Base-by-base conservation (phyloP, 2,797 vertebrate genomes). In the Mormyrus proboscirostris region DNA sequence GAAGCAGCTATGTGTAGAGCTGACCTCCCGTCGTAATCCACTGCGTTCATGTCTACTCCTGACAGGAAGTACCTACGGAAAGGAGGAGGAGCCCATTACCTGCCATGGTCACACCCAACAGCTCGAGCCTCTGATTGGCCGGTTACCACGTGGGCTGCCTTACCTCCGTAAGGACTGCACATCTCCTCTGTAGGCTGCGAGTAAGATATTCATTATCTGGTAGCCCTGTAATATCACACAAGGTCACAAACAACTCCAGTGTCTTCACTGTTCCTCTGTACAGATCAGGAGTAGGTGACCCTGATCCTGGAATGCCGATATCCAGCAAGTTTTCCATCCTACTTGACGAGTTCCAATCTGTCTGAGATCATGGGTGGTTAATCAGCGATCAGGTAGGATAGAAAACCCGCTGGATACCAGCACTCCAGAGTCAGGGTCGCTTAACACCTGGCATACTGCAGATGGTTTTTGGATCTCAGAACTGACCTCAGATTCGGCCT, bases 201-300 rank as follows among this genome's bases (percentile, higher is more conserved):
- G 92, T 87, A 96, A 89, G 82, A 96, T 88, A 33, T 95, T 96
- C 93, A 95, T 96, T 91, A 96, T 95, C 91, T 95, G 94, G 87
- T 95, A 95, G 25, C 95, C 95, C 95, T 96, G 92, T 89, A 88
- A 49, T 14, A 25, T 86, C 25, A 62, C 76, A 82, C 41, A 47
- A 47, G 33, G 6, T 76, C 69, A 76, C 12, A 76, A 76, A 41
- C 16, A 14, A 16, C 14, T 76, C 14, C 33, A 19, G 69, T 76
- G 33, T 41, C 14, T 73, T 73, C 69, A 41, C 12, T 7, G 69
- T 14, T 76, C 14, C 14, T 76, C 14, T 76, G 14, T 41, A 76
- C 3, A 41, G 14, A 76, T 76, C 33, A 76, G 33, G 14, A 14
- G 5, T 76, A 41, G 33, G 33, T 6, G 2, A 76, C 33, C 33